Percentiles rank a stretch among this genome's conserved stretches.
These are phyloP conservation scores for Girardia tigrina DNA, from an alignment of 2,888 invertebrate genomes.

Conservation along the genomic window DNA sequence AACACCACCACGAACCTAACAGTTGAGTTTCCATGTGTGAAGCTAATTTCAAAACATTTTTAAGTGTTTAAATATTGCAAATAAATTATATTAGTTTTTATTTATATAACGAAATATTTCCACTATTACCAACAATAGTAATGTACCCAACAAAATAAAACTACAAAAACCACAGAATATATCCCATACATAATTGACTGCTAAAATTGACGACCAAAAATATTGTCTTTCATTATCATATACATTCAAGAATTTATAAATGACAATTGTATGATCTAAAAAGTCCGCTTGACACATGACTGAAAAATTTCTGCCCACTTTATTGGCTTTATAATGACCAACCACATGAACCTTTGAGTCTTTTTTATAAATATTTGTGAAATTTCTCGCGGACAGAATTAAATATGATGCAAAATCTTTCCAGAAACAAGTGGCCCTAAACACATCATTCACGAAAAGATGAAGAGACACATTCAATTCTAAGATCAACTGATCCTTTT, in stretches of 20 bases:
- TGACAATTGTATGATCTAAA: background rate
- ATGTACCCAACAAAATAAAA: background rate
- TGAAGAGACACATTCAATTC: background rate
- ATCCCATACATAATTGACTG: background rate
- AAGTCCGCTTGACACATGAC: background rate
- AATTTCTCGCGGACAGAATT: background rate
- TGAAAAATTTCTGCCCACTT: background rate
- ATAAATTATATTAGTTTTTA: background rate
- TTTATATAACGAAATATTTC: background rate
- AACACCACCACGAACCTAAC: too few species aligned
- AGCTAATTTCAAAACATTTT: too few species aligned
- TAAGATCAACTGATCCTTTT: background rate
- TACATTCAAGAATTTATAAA: background rate
- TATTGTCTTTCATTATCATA: background rate
- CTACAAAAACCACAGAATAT: background rate
- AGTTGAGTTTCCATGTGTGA: too few species aligned
- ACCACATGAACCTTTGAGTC: background rate
- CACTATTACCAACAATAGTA: background rate
- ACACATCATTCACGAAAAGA: background rate
- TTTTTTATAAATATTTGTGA: background rate
- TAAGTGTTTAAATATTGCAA: too few species aligned
- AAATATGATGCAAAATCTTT: background rate
- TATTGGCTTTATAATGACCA: background rate
- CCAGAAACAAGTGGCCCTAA: background rate
- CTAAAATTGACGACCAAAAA: background rate